Base-by-base conservation (phyloP, 2,113 vertebrate genomes). In the Rana temporaria region DNA sequence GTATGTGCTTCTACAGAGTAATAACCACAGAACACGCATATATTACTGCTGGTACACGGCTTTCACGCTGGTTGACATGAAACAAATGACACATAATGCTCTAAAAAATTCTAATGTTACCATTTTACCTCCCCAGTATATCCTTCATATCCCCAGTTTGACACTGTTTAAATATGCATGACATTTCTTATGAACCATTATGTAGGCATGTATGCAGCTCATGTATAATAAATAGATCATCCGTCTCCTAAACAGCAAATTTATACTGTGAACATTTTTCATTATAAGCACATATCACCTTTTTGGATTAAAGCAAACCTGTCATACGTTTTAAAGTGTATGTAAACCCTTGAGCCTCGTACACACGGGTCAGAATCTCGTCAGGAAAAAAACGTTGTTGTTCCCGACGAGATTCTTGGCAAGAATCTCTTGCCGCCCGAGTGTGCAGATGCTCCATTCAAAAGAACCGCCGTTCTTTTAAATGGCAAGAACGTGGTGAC, bases 61-160 rank as follows among this genome's bases (percentile, higher is more conserved):
- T 22, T 57, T 56, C 53, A 72, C 24, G 19, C 52, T 57, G 70
- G n/a, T 24, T 56, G 70, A 72, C 70, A 56, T n/a, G 52, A 32
- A 72, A 72, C 18, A 57, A 12, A 19, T 56, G 18, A 77, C 38
- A 14, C 17, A 77, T 24, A 65, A 18, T 26, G 20, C 12, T 63
- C 63, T 53, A 8, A 78, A 55, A 65, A 32, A 18, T 32, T 12
- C n/a, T n/a, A n/a, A 55, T 17, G n/a, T 20, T 26, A 20, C n/a
- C 55, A 20, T 53, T 30, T 66, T 78, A 42, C 6, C 52, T 24
- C 48, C 62, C 64, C 63, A 8, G 20, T n/a, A 52, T 65, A 78
- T 52, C 18, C 32, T 66, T 78, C 15, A 55, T 34, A 56, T 64
- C 24, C 63, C 76, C 70, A 72, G 52, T 73, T 73, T 73, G 70